Percentiles rank a stretch among this genome's conserved stretches.
Evolutionary conservation across 2,113 vertebrate genomes (phyloP).

Genomic region (Symphodus melops): DNA sequence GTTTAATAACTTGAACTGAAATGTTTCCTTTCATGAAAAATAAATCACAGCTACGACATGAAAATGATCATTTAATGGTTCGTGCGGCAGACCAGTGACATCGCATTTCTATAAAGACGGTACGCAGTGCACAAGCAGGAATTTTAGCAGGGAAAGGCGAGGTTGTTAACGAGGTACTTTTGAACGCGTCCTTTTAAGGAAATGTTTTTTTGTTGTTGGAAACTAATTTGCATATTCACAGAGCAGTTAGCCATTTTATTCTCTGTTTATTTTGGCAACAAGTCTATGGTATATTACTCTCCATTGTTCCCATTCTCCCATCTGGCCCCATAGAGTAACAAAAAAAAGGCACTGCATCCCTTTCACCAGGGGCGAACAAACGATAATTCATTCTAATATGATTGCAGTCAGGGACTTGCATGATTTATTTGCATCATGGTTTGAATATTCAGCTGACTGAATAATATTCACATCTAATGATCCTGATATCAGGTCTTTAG

Average conservation of each 20-base stretch:
- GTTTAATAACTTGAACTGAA: not conserved
- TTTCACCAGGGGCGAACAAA: not conserved
- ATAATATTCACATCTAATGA: not conserved
- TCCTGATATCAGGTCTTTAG: not conserved
- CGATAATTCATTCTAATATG: not conserved
- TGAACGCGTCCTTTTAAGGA: not conserved
- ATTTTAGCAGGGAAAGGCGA: no score
- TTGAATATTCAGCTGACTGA: not conserved
- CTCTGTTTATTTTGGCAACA: no score
- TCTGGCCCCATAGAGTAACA: no score
- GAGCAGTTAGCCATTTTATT: no score
- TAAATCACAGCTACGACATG: slow-evolving; percentile 1
- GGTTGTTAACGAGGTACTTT: not conserved
- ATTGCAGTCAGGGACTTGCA: not conserved
- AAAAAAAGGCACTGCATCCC: no score
- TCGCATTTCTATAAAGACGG: no score
- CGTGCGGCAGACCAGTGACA: no score
- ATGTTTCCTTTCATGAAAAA: slow-evolving; percentile 1
- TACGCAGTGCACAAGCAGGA: no score
- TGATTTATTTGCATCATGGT: not conserved
- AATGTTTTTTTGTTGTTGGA: not conserved
- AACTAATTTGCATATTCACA: no score
- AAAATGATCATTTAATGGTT: not conserved
- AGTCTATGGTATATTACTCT: no score
- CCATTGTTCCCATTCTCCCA: no score